Evolutionary conservation across 2,888 invertebrate genomes (phyloP).

Genomic region (Euphydryas editha): DNA sequence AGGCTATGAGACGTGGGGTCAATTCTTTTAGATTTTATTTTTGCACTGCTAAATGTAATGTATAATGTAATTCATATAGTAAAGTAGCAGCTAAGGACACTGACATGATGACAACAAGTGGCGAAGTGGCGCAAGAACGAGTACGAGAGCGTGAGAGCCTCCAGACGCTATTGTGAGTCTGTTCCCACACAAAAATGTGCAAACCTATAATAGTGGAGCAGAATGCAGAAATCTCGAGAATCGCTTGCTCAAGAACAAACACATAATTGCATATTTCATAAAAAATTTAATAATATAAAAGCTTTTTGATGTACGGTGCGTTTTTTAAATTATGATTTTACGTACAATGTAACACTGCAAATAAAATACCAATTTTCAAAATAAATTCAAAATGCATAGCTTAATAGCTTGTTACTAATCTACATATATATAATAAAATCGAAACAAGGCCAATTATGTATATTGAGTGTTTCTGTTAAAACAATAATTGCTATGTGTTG

Average conservation of each 20-base stretch:
- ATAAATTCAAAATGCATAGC: too few relatives aligned
- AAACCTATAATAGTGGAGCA: constrained; percentile 65
- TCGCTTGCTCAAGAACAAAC: constrained; percentile 43
- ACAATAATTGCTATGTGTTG: too few relatives aligned
- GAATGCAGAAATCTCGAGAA: constrained; percentile 65
- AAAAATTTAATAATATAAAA: constrained; percentile 20
- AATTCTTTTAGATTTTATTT: too few relatives aligned
- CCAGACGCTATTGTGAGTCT: constrained; percentile 60
- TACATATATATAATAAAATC: too few relatives aligned
- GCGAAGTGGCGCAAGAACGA: constrained; percentile 72
- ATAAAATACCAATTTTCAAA: too few relatives aligned
- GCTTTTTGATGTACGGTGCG: neutral
- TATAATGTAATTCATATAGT: neutral
- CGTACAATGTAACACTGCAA: neutral
- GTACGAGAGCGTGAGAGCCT: constrained; percentile 73
- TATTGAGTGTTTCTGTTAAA: too few relatives aligned
- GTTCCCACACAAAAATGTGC: constrained; percentile 72
- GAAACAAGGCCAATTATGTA: too few relatives aligned
- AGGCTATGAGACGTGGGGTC: too few relatives aligned
- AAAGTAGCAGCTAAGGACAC: constrained; percentile 21
- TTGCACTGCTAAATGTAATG: too few relatives aligned
- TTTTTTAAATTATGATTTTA: neutral
- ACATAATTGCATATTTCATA: constrained; percentile 25
- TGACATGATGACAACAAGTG: constrained; percentile 38
- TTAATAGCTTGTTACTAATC: too few relatives aligned